phyloP scores from a whole-genome alignment of 2,888 invertebrate genomes.

The Sarcophaga caerulescens region DNA sequence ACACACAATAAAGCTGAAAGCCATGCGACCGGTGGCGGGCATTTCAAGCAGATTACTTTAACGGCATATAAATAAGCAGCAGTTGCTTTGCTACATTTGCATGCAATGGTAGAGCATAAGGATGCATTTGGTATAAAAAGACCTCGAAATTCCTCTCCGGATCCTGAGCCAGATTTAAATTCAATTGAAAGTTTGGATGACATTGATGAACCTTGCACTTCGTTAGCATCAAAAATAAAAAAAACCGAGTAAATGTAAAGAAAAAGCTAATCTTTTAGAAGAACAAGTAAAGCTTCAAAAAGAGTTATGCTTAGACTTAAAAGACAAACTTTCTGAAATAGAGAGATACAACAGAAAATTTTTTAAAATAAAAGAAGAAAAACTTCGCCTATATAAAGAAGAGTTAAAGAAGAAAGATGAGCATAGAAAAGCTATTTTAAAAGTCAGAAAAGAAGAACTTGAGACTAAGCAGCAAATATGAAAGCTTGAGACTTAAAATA shows the following conservation, averaged over 20 bases:
- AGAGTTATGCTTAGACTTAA: too few relatives aligned
- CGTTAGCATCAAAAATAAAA: neutral
- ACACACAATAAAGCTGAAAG: slow-evolving; percentile 14
- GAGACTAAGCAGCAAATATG: too few relatives aligned
- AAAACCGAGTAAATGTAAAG: neutral
- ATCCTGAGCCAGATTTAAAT: neutral
- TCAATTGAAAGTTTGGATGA: too few relatives aligned
- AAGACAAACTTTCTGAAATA: too few relatives aligned
- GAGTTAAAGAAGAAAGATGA: too few relatives aligned
- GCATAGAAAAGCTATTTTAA: too few relatives aligned
- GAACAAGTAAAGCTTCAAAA: too few relatives aligned
- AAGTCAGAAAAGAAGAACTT: neutral
- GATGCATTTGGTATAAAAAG: slow-evolving; percentile 24
- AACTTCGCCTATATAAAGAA: too few relatives aligned
- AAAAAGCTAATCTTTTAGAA: too few relatives aligned
- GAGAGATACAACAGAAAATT: too few relatives aligned
- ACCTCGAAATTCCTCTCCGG: neutral
- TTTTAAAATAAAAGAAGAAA: too few relatives aligned
- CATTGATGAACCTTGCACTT: neutral
- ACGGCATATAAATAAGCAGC: slow-evolving; percentile 5
- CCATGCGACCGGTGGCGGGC: slow-evolving; percentile 6
- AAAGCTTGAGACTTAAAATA: too few relatives aligned
- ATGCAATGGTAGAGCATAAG: neutral
- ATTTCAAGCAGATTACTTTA: slow-evolving; percentile 7
- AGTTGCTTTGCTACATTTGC: slow-evolving; percentile 17